These are phyloP conservation scores for Caenorhabditis sinica DNA, from an alignment of 2,888 invertebrate genomes.

Conservation along the genomic window DNA sequence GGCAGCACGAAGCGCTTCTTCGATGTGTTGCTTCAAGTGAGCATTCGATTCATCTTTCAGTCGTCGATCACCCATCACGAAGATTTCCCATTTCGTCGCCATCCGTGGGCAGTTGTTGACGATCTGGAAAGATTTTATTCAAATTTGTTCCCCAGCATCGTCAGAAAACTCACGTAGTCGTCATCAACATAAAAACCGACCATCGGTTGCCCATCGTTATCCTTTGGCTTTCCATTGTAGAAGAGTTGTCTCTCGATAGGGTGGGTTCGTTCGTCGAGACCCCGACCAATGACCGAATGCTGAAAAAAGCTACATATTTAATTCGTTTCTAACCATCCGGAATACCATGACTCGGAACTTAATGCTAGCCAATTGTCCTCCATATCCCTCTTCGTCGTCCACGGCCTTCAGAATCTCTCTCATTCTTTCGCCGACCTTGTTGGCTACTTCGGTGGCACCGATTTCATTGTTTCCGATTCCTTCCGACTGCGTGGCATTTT, in stretches of 20 bases:
- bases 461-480: slow-evolving; percentile 33
- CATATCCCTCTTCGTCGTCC: neutral
- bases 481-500: slow-evolving; percentile 11
- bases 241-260: slow-evolving; percentile 56
- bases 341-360: slow-evolving; percentile 39
- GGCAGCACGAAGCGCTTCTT: slow-evolving; percentile 17
- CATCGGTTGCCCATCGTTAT: slow-evolving; percentile 23
- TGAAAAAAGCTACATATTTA: neutral
- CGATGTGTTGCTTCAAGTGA: neutral
- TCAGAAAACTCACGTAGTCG: slow-evolving; percentile 31
- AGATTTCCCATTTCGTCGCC: slow-evolving; percentile 61
- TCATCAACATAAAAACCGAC: slow-evolving; percentile 44
- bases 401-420: neutral
- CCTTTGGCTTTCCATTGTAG: slow-evolving; percentile 40
- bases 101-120: slow-evolving; percentile 37
- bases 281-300: slow-evolving; percentile 42
- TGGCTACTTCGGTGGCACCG: slow-evolving; percentile 27
- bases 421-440: slow-evolving; percentile 27
- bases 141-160: neutral
- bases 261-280: slow-evolving; percentile 53
- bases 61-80: slow-evolving; percentile 52
- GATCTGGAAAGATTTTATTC: slow-evolving; percentile 11
- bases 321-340: neutral
- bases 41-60: slow-evolving; percentile 2
- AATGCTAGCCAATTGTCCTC: slow-evolving; percentile 12